These are phyloP conservation scores for Drosophila tristis DNA, from an alignment of 1,140 invertebrate genomes.

Conservation along the genomic window DNA sequence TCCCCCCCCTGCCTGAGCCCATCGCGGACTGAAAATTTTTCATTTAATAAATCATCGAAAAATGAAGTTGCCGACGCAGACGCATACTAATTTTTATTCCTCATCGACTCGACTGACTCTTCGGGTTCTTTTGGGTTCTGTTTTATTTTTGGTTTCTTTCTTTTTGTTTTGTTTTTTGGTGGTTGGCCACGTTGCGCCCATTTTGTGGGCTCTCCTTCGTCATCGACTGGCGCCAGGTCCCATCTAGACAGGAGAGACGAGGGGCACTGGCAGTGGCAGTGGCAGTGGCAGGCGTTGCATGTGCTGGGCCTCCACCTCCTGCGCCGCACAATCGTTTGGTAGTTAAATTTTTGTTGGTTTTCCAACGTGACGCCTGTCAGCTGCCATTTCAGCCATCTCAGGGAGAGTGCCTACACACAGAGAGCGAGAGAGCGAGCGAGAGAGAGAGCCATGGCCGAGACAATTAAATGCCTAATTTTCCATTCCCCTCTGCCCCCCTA, in stretches of 20 bases:
- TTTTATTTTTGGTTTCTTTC: constrained; percentile 12
- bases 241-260: too few species aligned
- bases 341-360: constrained; percentile 79
- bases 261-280: constrained; percentile 49
- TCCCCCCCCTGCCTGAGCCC: not conserved
- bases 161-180: constrained; percentile 27
- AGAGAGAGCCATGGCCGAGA: constrained; percentile 54
- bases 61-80: constrained; percentile 77
- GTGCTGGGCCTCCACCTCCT: constrained; percentile 45
- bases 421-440: constrained; percentile 9
- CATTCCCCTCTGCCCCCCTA: constrained; percentile 41
- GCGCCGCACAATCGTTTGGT: constrained; percentile 37
- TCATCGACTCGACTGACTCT: constrained; percentile 13
- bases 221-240: constrained; percentile 23
- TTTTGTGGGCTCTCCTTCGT: constrained; percentile 49
- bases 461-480: constrained; percentile 82
- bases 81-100: constrained; percentile 72
- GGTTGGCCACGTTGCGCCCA: constrained; percentile 76
- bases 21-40: constrained; percentile 44
- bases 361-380: constrained; percentile 80
- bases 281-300: constrained; percentile 66
- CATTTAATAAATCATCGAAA: constrained; percentile 81
- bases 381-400: constrained; percentile 42
- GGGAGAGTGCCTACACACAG: too few species aligned
- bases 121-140: constrained; percentile 11